These are phyloP conservation scores for Agrotis puta DNA, from an alignment of 2,888 invertebrate genomes.

Conservation along the genomic window DNA sequence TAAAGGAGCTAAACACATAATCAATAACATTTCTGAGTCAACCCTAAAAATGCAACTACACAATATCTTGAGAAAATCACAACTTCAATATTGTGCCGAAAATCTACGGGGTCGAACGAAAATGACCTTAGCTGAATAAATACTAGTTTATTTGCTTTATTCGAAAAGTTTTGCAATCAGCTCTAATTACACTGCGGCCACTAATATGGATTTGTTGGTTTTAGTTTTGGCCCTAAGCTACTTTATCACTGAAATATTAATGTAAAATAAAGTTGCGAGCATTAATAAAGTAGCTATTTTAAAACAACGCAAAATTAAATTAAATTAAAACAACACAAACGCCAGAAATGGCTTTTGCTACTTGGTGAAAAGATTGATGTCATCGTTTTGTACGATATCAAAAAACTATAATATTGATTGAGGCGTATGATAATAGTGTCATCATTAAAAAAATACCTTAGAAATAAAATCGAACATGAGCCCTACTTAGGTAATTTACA, in stretches of 20 bases:
- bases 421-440: no score
- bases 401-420: no score
- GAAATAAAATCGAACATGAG: no score
- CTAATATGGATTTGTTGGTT: constrained; percentile 30
- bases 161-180: constrained; percentile 23
- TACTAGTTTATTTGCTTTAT: constrained; percentile 33
- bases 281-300: no score
- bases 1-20: neutral
- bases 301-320: no score
- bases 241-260: constrained; percentile 5
- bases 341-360: no score
- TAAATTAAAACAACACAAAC: no score
- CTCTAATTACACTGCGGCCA: constrained; percentile 5
- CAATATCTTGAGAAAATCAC: constrained; percentile 33
- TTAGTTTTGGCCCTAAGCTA: neutral
- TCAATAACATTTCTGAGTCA: neutral
- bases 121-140: constrained; percentile 13
- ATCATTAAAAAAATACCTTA: no score
- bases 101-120: neutral
- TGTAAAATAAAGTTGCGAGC: neutral
- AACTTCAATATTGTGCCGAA: constrained; percentile 11
- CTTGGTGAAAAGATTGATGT: no score
- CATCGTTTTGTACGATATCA: no score
- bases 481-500: no score
- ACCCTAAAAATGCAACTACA: constrained; percentile 8